Base-by-base conservation (phyloP, 2,888 invertebrate species). In the Tenthredo amoena region DNA sequence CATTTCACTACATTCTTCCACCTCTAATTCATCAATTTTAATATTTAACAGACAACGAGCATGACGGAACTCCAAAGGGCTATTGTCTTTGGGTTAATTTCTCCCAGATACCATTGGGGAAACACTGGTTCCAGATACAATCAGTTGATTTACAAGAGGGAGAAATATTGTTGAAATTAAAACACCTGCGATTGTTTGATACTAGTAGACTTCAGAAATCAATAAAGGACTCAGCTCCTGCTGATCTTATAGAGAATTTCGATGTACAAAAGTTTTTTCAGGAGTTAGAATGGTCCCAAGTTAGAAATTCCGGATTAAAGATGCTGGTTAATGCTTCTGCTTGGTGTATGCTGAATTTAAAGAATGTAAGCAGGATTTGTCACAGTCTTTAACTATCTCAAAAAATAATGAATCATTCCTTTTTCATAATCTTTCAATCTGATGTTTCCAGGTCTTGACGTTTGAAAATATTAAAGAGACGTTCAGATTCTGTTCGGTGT, bases 111-210 rank as follows among this genome's bases (percentile, higher is more conserved):
- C 88, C 90, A 47, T 85, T 92, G 26, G 92, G 91, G 15, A 91
- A 87, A 86, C 90, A 92, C 85, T 91, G 92, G 91, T 91, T 91
- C 55, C 90, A 90, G 89, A 87, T 91, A 40, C 85, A 85, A 82
- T 89, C 90, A 4, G 84, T 92, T 3, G 88, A 86, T 81, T 87
- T 90, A 40, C 85, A 87, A 65, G 86, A 87, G 4, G 84, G 86
- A 21, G 89, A 90, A 85, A 87, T 91, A 72, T 86, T 88, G 40
- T 65, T 91, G 34, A 86, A 89, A 87, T 43, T 91, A 74, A 88
- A 90, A 86, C 86, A 87, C 68, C 82, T 92, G 68, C 88, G 89
- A 82, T 86, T 88, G 50, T 91, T 87, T 84, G 85, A 87, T 79
- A 55, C 87, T 18, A 87, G 15, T 85, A 86, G 85, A 84, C 85